Evolutionary conservation across 2,113 vertebrate species (phyloP).

Genomic region (Todiramphus saurophagus): DNA sequence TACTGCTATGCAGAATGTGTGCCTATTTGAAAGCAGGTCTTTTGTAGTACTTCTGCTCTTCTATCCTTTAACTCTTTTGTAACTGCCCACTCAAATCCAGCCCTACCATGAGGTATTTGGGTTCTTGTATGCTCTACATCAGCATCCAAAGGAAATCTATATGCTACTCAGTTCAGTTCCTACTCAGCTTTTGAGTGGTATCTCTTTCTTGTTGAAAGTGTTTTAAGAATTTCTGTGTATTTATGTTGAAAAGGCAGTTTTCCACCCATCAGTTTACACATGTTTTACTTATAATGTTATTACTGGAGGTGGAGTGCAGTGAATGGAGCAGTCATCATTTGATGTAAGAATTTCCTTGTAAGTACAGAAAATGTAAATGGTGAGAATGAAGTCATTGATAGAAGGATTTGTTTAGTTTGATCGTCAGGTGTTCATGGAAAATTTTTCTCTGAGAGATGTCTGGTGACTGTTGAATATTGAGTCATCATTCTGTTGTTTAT

Average conservation of each 20-base stretch:
- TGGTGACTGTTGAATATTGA: background rate
- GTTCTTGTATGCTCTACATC: background rate
- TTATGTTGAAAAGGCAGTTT: background rate
- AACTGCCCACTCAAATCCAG: background rate
- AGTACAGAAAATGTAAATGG: background rate
- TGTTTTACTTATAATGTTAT: background rate
- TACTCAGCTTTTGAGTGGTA: background rate
- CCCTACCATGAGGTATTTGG: background rate
- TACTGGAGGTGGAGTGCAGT: background rate
- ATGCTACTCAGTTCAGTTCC: background rate
- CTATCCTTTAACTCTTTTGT: background rate
- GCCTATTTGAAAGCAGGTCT: background rate
- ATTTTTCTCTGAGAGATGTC: background rate
- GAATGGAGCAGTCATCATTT: background rate
- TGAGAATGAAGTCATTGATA: background rate
- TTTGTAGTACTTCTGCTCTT: background rate
- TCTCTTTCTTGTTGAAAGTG: background rate
- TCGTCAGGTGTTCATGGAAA: background rate
- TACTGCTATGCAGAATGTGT: background rate
- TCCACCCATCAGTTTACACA: background rate
- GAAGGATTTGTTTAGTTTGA: background rate
- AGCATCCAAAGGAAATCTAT: background rate
- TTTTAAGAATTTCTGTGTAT: background rate
- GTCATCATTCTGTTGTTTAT: background rate
- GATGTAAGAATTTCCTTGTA: background rate